Evolutionary conservation across 2,797 vertebrate species (phyloP), one percentile per base, ranked within the genome.

Genomic region (Denticeps clupeoides): DNA sequence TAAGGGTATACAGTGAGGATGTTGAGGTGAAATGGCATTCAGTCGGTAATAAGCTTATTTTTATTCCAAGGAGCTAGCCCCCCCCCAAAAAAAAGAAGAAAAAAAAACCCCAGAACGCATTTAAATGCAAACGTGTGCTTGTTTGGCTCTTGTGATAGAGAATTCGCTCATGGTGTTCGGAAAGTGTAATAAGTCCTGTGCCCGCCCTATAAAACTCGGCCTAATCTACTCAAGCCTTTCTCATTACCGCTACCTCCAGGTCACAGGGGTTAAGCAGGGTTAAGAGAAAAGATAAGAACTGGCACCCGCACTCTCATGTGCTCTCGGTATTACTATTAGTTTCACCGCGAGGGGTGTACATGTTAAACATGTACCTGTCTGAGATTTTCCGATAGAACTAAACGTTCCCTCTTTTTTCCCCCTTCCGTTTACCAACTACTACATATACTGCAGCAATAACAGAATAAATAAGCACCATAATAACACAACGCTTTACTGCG

Each of bases 111-210:
- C 26, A 45, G 41, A 16, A 16, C 28, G 31, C n/a, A 48, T 43
- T 43, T 25, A 27, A 43, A 43, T 31, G 29, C 15, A 18, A 21
- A 46, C 8, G 25, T 19, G 56, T 49, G 33, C 41, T 38, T 25
- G 28, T 13, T 25, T 60, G 50, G 63, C 62, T 38, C 54, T 29
- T 53, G 25, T 55, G 55, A 52, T 55, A 31, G 38, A 38, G 35
- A 38, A 35, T 35, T 38, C 35, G 19, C 35, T 38, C 35, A 38
- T 35, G 38, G 35, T 35, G 5, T 38, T 21, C 38, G 35, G 9
- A 35, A 10, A 19, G 35, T 11, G 16, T 19, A 38, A 38, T 33
- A 18, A 2, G 49, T 37, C 45, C 45, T 35, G 53, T 26, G 43
- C 42, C 42, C 58, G 18, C 37, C 43, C 41, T 24, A 23, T 18